Evolutionary conservation across 37 sponge, comb jelly and placozoan species (phyloP).

Genomic region (Halisarca cf. caerulea): DNA sequence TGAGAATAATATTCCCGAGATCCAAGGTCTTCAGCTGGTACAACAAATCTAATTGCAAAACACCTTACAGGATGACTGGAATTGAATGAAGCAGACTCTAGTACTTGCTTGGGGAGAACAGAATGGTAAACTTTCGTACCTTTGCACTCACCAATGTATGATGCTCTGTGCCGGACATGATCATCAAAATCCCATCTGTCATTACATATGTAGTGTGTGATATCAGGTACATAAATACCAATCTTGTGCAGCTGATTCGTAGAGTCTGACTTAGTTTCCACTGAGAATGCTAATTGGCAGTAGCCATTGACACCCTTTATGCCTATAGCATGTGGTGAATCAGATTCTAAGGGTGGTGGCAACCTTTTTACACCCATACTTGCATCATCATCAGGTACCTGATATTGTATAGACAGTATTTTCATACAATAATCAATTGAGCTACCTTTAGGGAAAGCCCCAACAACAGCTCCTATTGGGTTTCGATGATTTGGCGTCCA

Average conservation of each 20-base stretch:
- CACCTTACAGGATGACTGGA: neutral
- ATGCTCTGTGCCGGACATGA: neutral
- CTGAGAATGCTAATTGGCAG: neutral
- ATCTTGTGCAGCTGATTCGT: neutral
- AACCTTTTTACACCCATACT: neutral
- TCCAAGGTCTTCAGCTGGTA: neutral
- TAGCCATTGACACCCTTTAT: neutral
- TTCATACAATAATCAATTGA: constrained; percentile 37
- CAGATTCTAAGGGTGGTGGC: neutral
- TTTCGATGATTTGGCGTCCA: constrained; percentile 44
- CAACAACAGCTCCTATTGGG: constrained; percentile 60
- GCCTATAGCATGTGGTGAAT: neutral
- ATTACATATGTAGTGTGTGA: neutral
- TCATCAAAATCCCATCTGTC: neutral
- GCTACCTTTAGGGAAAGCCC: constrained; percentile 35
- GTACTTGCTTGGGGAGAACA: constrained; percentile 8
- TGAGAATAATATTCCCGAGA: too few relatives aligned
- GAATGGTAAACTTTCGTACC: neutral
- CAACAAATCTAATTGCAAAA: neutral
- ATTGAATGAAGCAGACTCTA: neutral
- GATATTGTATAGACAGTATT: constrained; percentile 13
- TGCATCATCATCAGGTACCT: neutral
- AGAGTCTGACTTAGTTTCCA: neutral
- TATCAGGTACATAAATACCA: neutral
- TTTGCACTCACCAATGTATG: neutral